These are phyloP conservation scores for Cololabis saira DNA, from an alignment of 2,113 vertebrate species.

Conservation along the genomic window DNA sequence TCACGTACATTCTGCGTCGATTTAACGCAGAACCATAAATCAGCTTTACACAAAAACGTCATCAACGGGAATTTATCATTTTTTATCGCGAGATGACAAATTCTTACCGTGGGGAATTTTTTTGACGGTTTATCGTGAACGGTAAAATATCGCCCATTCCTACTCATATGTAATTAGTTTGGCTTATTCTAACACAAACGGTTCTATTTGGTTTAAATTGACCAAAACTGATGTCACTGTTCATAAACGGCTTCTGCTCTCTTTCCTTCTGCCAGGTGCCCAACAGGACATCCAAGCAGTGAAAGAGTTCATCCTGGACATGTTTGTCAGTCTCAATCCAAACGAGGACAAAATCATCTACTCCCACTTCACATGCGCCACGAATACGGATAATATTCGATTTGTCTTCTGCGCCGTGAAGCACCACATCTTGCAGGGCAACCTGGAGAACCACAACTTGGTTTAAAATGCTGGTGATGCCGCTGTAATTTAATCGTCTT, in stretches of 20 bases:
- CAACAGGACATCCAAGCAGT: constrained; percentile 83
- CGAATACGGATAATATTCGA: constrained; percentile 81
- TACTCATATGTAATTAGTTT: too few relatives aligned
- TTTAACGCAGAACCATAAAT: too few relatives aligned
- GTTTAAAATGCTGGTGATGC: constrained; percentile 66
- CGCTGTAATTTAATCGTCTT: constrained; percentile 28
- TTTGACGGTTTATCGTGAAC: too few relatives aligned
- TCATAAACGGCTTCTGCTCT: background rate
- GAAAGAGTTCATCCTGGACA: constrained; percentile 88
- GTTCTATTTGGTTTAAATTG: background rate
- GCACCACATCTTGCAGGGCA: constrained; percentile 84
- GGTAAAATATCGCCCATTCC: too few relatives aligned
- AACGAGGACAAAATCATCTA: constrained; percentile 88
- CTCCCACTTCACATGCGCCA: constrained; percentile 84
- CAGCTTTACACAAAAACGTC: too few relatives aligned
- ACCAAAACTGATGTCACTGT: background rate
- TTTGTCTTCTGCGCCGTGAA: constrained; percentile 80
- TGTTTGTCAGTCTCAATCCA: constrained; percentile 87
- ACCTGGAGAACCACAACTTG: constrained; percentile 85
- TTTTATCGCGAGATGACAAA: too few relatives aligned
- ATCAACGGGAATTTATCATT: too few relatives aligned
- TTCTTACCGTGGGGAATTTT: too few relatives aligned
- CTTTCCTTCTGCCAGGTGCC: constrained; percentile 75
- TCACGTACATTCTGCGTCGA: too few relatives aligned
- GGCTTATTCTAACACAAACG: too few relatives aligned